A percentile compares a stretch with the other conserved stretches of the same genome.
phyloP scores from a whole-genome alignment of 2,888 invertebrate species.

The Parapristionchus giblindavisi region DNA sequence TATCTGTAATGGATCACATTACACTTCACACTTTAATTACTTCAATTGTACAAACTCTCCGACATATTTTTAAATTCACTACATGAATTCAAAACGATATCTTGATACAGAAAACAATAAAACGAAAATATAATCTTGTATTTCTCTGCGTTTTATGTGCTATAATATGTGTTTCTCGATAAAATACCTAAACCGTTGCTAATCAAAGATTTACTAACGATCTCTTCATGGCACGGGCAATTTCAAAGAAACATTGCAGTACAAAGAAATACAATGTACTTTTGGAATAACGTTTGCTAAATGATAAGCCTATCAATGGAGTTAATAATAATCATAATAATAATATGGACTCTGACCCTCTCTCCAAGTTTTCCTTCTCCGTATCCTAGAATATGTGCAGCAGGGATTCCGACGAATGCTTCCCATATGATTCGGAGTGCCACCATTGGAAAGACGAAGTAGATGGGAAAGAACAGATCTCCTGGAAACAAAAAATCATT shows the following conservation, averaged over 20 bases:
- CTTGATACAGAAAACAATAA: no score
- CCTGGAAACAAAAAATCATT: slow-evolving; percentile 40
- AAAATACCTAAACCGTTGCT: no score
- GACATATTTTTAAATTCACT: no score
- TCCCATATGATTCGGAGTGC: slow-evolving; percentile 59
- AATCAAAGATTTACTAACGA: no score
- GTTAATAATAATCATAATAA: not conserved
- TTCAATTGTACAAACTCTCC: not conserved
- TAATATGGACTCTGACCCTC: not conserved
- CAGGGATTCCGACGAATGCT: slow-evolving; percentile 56
- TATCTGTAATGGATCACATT: slow-evolving; percentile 41
- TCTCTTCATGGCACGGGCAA: no score
- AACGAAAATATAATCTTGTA: no score
- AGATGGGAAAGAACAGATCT: slow-evolving; percentile 59
- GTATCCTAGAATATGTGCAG: slow-evolving; percentile 52
- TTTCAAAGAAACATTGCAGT: no score
- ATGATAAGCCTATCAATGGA: no score
- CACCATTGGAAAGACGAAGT: slow-evolving; percentile 58
- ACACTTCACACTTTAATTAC: not conserved
- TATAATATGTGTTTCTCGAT: no score
- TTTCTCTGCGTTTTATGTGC: no score
- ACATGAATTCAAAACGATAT: no score
- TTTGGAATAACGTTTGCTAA: not conserved
- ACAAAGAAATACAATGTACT: no score
- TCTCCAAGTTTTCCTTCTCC: not conserved